Evolutionary conservation across 2,113 vertebrate genomes (phyloP), one percentile per base, ranked within the genome.

Genomic region (Pelobates fuscus): DNA sequence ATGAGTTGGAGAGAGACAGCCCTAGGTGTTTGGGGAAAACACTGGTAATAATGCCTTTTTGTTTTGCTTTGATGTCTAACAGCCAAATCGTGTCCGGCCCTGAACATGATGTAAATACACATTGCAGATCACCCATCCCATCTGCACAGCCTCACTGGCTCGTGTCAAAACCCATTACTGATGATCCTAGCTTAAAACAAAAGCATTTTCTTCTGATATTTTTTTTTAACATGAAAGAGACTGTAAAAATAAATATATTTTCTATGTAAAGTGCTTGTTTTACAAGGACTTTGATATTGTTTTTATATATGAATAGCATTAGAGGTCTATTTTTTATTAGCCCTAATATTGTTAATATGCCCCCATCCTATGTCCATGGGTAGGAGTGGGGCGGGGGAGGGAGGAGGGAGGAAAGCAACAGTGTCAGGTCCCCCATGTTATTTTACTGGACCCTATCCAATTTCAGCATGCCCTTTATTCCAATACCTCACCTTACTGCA

Each of bases 21-120:
- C 84, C 72, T 82, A 86, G 83, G 82, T 86, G 81, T 84, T 77
- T n/a, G n/a, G 77, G 26, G 66, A 27, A 72, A 58, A 82, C 75
- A 79, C 59, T 78, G 78, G 81, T 64, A 77, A 80, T 79, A 71
- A 79, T 14, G 75, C 77, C 78, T 82, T 77, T n/a, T 82, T 78
- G 58, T 81, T 78, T 80, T 61, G 71, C 71, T 83, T 80, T 80
- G 79, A 79, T 80, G 79, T 79, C 72, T 83, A 80, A 83, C 78
- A 83, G 80, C 77, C 68, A 81, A 76, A 55, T 80, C 67, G 72
- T 29, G 59, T 37, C 46, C 44, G 30, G 26, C 60, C 58, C 24
- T 52, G 61, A 61, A 62, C 57, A 41, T 23, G 59, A 17, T 30
- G 43, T n/a, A 57, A 69, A 57, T 57, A 8, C n/a, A 55, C 30